A percentile compares a stretch with the other conserved stretches of the same genome.
phyloP scores from a whole-genome alignment of 2,888 invertebrate species.

The Augiades crinisus region DNA sequence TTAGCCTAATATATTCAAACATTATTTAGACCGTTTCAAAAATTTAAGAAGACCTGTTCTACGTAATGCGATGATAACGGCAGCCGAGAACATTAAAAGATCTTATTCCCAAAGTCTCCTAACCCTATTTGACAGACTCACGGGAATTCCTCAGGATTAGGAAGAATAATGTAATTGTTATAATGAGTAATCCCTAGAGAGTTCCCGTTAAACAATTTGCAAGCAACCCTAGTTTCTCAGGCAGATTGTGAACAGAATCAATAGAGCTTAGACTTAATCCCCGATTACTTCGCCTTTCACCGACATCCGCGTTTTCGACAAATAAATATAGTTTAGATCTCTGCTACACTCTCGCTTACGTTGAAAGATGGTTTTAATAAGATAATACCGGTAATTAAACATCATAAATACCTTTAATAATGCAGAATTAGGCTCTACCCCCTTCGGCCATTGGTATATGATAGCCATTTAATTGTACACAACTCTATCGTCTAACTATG shows the following conservation, averaged over 20 bases:
- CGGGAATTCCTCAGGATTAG: not conserved
- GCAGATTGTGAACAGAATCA: slow-evolving; percentile 24
- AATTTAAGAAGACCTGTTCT: no score
- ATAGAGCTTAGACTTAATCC: slow-evolving; percentile 22
- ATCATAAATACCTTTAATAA: no score
- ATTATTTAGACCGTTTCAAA: no score
- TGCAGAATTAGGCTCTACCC: no score
- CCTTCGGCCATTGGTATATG: no score
- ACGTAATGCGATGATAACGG: no score
- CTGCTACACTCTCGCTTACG: slow-evolving; percentile 7
- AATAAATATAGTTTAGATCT: slow-evolving; percentile 13
- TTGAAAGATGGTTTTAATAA: no score
- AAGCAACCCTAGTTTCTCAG: slow-evolving; percentile 17
- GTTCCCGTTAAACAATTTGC: slow-evolving; percentile 16
- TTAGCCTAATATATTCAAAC: no score
- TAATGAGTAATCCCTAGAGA: slow-evolving; percentile 6
- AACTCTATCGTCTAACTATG: no score
- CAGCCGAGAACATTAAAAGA: no score
- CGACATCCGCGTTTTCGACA: slow-evolving; percentile 22
- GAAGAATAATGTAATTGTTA: not conserved
- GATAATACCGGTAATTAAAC: no score
- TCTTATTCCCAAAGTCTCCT: not conserved
- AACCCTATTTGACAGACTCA: not conserved
- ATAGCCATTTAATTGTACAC: no score
- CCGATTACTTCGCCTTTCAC: slow-evolving; percentile 25